Evolutionary conservation across 2,888 invertebrate species (phyloP).

Genomic region (Hydropsyche betteni): DNA sequence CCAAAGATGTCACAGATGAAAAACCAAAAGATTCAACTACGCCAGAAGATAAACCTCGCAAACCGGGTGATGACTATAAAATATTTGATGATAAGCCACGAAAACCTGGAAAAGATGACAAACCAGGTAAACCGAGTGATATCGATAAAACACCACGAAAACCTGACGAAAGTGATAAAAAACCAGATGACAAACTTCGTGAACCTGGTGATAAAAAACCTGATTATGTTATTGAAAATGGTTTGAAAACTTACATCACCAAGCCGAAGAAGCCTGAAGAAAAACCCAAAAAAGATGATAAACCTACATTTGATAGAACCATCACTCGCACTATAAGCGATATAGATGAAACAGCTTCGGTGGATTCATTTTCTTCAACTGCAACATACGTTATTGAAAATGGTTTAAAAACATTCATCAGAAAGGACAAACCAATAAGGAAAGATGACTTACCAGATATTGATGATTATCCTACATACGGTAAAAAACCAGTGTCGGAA

Average conservation of each 20-base stretch:
- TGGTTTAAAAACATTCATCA: slow-evolving; percentile 37
- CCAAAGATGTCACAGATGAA: neutral
- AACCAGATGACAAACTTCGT: slow-evolving; percentile 2
- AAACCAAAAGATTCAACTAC: neutral
- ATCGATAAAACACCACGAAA: neutral
- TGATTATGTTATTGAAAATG: slow-evolving; percentile 48
- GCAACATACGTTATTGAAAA: slow-evolving; percentile 43
- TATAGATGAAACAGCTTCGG: slow-evolving; percentile 28
- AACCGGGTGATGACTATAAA: neutral
- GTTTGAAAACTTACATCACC: slow-evolving; percentile 25
- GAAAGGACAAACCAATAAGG: slow-evolving; percentile 43
- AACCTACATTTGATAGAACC: neutral
- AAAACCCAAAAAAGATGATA: neutral
- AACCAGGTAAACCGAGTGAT: slow-evolving; percentile 1
- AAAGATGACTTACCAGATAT: slow-evolving; percentile 38
- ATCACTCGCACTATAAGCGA: slow-evolving; percentile 32
- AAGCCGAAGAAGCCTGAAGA: slow-evolving; percentile 5
- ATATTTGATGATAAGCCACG: neutral
- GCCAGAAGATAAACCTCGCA: slow-evolving; percentile 16
- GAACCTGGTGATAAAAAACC: neutral
- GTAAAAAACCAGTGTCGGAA: slow-evolving; percentile 6
- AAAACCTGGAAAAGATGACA: slow-evolving; percentile 26
- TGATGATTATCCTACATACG: slow-evolving; percentile 23
- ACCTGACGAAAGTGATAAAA: slow-evolving; percentile 8
- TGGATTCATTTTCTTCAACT: slow-evolving; percentile 38